phyloP scores from a whole-genome alignment of 2,113 vertebrate genomes.

The Menidia beryllina region DNA sequence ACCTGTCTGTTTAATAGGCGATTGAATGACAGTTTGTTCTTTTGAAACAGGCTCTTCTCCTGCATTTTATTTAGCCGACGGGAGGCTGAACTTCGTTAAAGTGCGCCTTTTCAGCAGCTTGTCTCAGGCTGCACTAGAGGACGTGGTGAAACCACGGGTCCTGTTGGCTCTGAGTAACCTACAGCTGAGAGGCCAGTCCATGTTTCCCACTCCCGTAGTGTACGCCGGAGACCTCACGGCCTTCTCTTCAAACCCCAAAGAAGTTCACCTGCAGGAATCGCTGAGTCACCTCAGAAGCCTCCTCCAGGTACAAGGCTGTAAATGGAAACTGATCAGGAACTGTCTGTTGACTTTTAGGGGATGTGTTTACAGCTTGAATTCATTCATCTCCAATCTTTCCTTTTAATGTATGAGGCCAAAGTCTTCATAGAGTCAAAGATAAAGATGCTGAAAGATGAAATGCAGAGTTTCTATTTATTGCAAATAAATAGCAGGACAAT shows the following conservation, averaged over 20 bases:
- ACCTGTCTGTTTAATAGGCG: too few relatives aligned
- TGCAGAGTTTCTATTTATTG: too few relatives aligned
- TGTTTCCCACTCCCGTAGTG: conserved; percentile 83
- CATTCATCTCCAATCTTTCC: background rate
- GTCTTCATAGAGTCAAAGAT: background rate
- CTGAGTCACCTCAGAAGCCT: conserved; percentile 78
- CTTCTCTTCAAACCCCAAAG: conserved; percentile 90
- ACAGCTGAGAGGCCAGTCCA: conserved; percentile 83
- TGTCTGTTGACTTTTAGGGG: background rate
- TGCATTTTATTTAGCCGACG: conserved; percentile 88
- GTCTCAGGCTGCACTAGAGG: conserved; percentile 85
- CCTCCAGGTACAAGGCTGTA: conserved; percentile 83
- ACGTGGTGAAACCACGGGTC: conserved; percentile 81
- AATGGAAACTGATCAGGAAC: conserved; percentile 1
- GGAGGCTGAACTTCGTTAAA: conserved; percentile 84
- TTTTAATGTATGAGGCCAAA: too few relatives aligned
- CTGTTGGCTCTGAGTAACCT: conserved; percentile 91
- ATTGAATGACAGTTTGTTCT: conserved; percentile 5
- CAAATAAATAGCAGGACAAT: background rate
- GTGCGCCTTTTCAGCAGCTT: conserved; percentile 86
- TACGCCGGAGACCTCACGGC: conserved; percentile 88
- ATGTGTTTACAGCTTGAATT: background rate
- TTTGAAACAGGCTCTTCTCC: conserved; percentile 83
- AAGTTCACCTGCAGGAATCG: conserved; percentile 85
- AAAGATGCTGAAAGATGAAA: background rate